Evolutionary conservation across 2,797 vertebrate genomes (phyloP), one percentile per base, ranked within the genome.

Genomic region (Acanthornis magna): DNA sequence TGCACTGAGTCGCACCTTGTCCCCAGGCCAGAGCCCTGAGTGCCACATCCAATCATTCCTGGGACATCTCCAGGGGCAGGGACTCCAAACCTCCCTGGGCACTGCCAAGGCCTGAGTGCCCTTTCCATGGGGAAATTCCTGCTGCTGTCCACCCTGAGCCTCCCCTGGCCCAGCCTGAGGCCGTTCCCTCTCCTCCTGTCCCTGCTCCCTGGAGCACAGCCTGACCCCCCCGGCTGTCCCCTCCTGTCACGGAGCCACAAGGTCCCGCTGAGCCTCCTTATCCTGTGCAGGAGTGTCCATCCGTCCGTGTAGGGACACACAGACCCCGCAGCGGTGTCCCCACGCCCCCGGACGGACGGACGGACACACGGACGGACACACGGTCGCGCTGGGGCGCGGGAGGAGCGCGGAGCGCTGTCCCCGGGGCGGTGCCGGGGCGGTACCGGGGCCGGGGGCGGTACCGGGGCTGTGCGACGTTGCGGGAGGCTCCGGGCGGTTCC

Each of bases 1-100:
- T 20, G 13, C 32, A 18, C 53, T 1, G 7, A 75, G 3, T 2
- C 32, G 3, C 70, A 34, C 20, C 34, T 1, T 30, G 34, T 26
- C 30, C 34, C 16, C 60, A 65, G 21, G 20, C 43, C 70, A 50
- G 30, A 29, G 20, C 58, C 0, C 20, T 16, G 12, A 48, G 34
- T 55, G 42, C 13, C 42, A n/a, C 8, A 0, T 7, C 40, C 67
- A 55, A 12, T 0, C 6, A 3, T 27, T 21, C 26, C 57, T 10
- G 1, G 67, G 40, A 6, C n/a, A 54, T n/a, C 48, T 22, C 11
- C 20, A 13, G 58, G 48, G 23, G 1, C 20, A 42, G 50, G 29
- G 1, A 63, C 40, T n/a, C 29, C 34, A 23, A 18, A 9, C 6
- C 68, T 48, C 34, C 42, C 42, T 16, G 80, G n/a, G 68, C 32